Evolutionary conservation across 1,140 invertebrate species (phyloP).

Genomic region (Drosophila subpulchrella): DNA sequence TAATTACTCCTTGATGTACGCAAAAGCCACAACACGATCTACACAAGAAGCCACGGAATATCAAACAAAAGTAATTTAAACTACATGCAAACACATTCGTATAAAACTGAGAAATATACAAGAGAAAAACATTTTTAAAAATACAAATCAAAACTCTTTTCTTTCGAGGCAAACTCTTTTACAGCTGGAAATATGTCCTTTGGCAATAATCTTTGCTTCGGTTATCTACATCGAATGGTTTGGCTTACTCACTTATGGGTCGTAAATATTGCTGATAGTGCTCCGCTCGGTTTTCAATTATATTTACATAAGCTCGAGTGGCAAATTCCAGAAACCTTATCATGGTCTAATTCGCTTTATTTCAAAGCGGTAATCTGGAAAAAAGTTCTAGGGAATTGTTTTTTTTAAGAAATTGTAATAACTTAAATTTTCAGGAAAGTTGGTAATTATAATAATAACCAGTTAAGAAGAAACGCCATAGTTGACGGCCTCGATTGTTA

Average conservation of each 20-base stretch:
- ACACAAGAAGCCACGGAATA: conserved; percentile 53
- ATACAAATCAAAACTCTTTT: conserved; percentile 39
- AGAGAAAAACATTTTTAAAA: conserved; percentile 48
- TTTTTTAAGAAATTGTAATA: neutral
- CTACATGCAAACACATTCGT: conserved; percentile 43
- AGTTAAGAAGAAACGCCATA: too few species aligned
- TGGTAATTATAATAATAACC: too few species aligned
- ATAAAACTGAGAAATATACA: conserved; percentile 52
- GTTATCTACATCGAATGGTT: neutral
- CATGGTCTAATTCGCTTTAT: neutral
- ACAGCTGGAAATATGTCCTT: neutral
- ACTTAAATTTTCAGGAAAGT: too few species aligned
- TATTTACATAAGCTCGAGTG: conserved; percentile 34
- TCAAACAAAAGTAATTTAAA: conserved; percentile 37
- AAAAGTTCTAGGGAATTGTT: too few species aligned
- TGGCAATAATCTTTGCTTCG: neutral
- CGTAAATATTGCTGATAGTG: conserved; percentile 17
- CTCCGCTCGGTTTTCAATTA: conserved; percentile 18
- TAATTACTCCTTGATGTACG: conserved; percentile 54
- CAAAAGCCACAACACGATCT: conserved; percentile 33
- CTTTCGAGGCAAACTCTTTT: conserved; percentile 4
- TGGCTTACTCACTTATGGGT: conserved; percentile 7
- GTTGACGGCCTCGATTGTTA: too few species aligned
- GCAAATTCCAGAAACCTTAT: conserved; percentile 16
- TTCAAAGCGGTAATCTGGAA: neutral